Percentiles rank a stretch among this genome's conserved stretches.
Evolutionary conservation across 1,140 invertebrate species (phyloP).

Genomic region (Anthonomus grandis): DNA sequence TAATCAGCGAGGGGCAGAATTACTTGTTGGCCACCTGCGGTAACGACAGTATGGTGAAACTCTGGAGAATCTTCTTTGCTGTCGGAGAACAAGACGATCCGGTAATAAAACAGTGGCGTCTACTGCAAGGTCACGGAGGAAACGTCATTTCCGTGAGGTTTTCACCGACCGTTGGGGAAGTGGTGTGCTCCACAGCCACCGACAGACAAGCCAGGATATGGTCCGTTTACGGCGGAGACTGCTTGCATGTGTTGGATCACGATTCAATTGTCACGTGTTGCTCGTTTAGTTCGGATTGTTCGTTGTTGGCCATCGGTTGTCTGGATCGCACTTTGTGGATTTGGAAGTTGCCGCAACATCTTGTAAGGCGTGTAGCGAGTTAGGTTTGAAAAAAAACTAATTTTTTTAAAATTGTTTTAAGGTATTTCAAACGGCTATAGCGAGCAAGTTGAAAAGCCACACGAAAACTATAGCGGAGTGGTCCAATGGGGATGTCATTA

Average conservation of each 20-base stretch:
- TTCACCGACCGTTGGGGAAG: conserved; percentile 45
- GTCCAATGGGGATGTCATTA: conserved; percentile 58
- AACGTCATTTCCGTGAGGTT: conserved; percentile 59
- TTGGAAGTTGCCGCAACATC: conserved; percentile 56
- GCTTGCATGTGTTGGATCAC: conserved; percentile 59
- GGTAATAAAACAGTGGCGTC: conserved; percentile 42
- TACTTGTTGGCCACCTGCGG: conserved; percentile 67
- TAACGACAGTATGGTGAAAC: conserved; percentile 67
- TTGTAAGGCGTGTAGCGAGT: conserved; percentile 48
- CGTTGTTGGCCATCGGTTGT: conserved; percentile 55
- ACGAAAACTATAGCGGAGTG: conserved; percentile 52
- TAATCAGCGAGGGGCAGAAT: conserved; percentile 36
- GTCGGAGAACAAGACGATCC: conserved; percentile 17
- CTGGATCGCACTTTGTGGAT: conserved; percentile 56
- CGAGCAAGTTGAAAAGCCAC: conserved; percentile 39
- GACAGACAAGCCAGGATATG: conserved; percentile 48
- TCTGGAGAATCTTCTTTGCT: conserved; percentile 61
- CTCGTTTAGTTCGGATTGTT: conserved; percentile 53
- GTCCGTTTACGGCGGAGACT: conserved; percentile 54
- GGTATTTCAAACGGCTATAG: conserved; percentile 45
- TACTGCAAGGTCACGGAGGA: conserved; percentile 55
- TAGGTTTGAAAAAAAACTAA: not conserved
- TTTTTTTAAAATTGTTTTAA: conserved; percentile 20
- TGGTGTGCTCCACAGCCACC: conserved; percentile 48
- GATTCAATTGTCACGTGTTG: conserved; percentile 57